A percentile compares a stretch with the other conserved stretches of the same genome.
These are phyloP conservation scores for Lysandra bellargus DNA, from an alignment of 2,888 invertebrate genomes.

Conservation along the genomic window DNA sequence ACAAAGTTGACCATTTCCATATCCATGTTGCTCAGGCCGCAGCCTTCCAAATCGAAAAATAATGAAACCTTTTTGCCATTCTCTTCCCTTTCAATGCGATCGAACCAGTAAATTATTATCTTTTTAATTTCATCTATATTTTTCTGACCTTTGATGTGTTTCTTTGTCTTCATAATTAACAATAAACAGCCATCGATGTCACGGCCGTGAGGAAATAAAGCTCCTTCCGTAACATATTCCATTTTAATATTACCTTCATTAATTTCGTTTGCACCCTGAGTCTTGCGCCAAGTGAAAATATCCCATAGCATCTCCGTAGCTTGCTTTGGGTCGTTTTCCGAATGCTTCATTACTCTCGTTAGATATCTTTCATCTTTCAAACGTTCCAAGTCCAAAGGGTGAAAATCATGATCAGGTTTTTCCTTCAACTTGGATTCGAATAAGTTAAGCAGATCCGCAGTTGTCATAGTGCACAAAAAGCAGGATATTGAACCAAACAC, in stretches of 20 bases:
- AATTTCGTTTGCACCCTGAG: constrained; percentile 86
- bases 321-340: constrained; percentile 82
- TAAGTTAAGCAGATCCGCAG: constrained; percentile 45
- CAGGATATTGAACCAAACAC: constrained; percentile 27
- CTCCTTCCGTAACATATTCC: constrained; percentile 86
- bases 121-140: constrained; percentile 88
- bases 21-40: constrained; percentile 93
- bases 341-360: constrained; percentile 85
- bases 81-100: constrained; percentile 87
- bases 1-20: constrained; percentile 94
- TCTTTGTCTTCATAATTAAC: constrained; percentile 89
- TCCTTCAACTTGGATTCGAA: constrained; percentile 48
- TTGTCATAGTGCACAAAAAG: constrained; percentile 40
- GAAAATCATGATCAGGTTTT: constrained; percentile 52
- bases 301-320: constrained; percentile 87
- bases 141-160: constrained; percentile 88
- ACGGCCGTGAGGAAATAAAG: constrained; percentile 86
- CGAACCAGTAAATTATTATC: constrained; percentile 92
- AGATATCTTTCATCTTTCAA: constrained; percentile 86
- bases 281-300: constrained; percentile 88
- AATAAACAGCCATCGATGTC: constrained; percentile 90
- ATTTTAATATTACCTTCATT: constrained; percentile 83
- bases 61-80: constrained; percentile 89
- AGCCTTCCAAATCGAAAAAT: constrained; percentile 94
- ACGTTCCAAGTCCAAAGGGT: constrained; percentile 84